Base-by-base conservation (phyloP, 2,888 invertebrate genomes). In the Stramonita haemastoma region DNA sequence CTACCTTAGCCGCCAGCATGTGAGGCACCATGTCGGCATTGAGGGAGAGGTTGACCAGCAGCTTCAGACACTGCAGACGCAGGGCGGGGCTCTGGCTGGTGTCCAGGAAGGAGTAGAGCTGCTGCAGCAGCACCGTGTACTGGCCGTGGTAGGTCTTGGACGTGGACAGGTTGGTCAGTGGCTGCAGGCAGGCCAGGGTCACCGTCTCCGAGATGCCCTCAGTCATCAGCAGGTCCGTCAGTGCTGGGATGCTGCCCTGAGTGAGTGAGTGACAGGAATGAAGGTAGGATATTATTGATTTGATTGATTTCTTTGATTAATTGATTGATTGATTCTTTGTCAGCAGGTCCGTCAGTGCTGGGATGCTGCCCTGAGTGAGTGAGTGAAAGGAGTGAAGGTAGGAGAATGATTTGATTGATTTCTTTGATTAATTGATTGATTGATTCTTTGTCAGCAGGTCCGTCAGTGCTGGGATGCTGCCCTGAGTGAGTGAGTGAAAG, bases 11-110 rank as follows among this genome's bases (percentile, higher is more conserved):
- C 90, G 97, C 97, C 86, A 97, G 95, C 73, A 97, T 95, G 93
- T 96, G 96, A 15, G 97, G 97, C 85, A 97, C 96, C 96, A 97
- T 96, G 90, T 97, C 96, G 91, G 96, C 96, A 94, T 97, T 97
- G 91, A 97, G 97, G 19, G 97, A 97, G 11, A 97, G 95, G 94
- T 97, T 97, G 89, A 97, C 97, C 81, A 97, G 96, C 60, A 97
- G 95, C 92, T 97, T 96, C 34, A 97, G 95, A 2, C 97, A 96
- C 93, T 97, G 97, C 32, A 97, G 94, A 91, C 96, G 96, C 34
- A 96, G 94, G 32, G 96, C 95, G 13, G 95, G 93, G 87, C 95
- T 95, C 29, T 90, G 87, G 15, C 89, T 89, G 85, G 94, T 94
- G 91, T 96, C 96, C 66, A 97, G 94, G 34, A 97, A 93, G 36